Conservation (phyloP, 2,113 vertebrate genomes). For the Solea senegalensis region DNA sequence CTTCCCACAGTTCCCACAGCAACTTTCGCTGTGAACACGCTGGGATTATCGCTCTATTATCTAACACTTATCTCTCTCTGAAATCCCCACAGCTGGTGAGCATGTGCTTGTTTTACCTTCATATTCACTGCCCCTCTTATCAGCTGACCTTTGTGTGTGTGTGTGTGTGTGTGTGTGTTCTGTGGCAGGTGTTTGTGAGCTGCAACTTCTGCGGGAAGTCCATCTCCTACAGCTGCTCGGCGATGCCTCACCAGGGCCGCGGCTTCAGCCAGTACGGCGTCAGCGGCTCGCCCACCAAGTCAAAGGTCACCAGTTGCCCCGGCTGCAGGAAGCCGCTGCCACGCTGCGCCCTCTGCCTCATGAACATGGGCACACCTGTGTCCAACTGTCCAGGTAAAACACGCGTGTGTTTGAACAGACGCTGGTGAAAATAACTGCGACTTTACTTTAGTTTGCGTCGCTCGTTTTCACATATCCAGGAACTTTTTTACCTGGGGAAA, state of each 20-base stretch:
- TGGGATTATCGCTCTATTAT: slow-evolving; percentile 50
- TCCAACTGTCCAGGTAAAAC: slow-evolving; percentile 91
- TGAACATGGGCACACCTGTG: slow-evolving; percentile 99
- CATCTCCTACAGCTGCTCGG: slow-evolving; percentile 97
- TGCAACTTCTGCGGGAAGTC: slow-evolving; percentile 99
- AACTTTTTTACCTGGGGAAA: too few species aligned
- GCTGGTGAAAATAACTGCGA: too few species aligned
- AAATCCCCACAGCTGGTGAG: slow-evolving; percentile 57
- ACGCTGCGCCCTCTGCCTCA: slow-evolving; percentile 96
- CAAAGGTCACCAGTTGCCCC: slow-evolving; percentile 98
- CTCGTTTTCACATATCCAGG: too few species aligned
- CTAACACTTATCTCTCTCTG: slow-evolving; percentile 33
- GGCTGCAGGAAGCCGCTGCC: slow-evolving; percentile 98
- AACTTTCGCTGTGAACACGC: background rate
- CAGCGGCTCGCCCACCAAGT: slow-evolving; percentile 97
- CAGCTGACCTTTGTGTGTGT: slow-evolving; percentile 47
- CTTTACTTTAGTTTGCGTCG: too few species aligned
- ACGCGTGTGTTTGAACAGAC: background rate
- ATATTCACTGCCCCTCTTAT: slow-evolving; percentile 27
- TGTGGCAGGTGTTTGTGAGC: slow-evolving; percentile 94
- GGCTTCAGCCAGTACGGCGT: slow-evolving; percentile 98
- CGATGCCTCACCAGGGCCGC: slow-evolving; percentile 94
- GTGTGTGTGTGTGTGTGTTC: too few species aligned
- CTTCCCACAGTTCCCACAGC: too few species aligned
- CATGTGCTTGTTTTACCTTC: slow-evolving; percentile 13